A percentile compares a stretch with the other conserved stretches of the same genome.
These are phyloP conservation scores for Rhinophrynus dorsalis DNA, from an alignment of 2,797 vertebrate species.

Conservation along the genomic window DNA sequence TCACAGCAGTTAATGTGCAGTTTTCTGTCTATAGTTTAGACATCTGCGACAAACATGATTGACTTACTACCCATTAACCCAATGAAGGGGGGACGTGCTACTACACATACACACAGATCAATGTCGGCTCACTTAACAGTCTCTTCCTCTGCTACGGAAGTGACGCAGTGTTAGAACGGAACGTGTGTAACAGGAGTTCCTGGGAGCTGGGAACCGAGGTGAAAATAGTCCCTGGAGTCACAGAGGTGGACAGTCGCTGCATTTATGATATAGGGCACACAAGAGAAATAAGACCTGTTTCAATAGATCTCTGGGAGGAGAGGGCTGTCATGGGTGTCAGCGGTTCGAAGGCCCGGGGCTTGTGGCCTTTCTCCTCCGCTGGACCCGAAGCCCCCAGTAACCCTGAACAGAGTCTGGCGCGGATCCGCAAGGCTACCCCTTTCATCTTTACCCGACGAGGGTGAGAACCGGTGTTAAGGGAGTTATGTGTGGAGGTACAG, in stretches of 20 bases:
- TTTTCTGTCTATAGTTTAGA: no score
- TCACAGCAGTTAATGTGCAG: no score
- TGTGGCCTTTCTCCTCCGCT: slow-evolving; percentile 85
- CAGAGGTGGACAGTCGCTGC: no score
- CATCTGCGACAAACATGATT: no score
- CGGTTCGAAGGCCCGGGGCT: slow-evolving; percentile 87
- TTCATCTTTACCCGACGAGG: slow-evolving; percentile 92
- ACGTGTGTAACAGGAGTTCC: slow-evolving; percentile 30
- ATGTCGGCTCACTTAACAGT: no score
- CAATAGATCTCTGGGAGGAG: slow-evolving; percentile 29
- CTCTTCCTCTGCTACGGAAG: no score
- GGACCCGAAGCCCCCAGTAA: slow-evolving; percentile 68
- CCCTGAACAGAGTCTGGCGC: slow-evolving; percentile 80
- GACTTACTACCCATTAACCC: no score
- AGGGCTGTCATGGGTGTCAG: slow-evolving; percentile 81
- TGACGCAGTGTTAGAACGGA: slow-evolving; percentile 13
- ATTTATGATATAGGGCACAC: no score
- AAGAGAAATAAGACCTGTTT: no score
- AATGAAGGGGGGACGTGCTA: no score
- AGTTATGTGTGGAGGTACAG: background rate
- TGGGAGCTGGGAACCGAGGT: background rate
- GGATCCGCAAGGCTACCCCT: slow-evolving; percentile 79
- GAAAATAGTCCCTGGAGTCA: no score
- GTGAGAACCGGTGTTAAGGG: slow-evolving; percentile 63
- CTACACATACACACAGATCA: no score